phyloP scores from a whole-genome alignment of 2,888 invertebrate genomes.

The Callyntrura sp. region DNA sequence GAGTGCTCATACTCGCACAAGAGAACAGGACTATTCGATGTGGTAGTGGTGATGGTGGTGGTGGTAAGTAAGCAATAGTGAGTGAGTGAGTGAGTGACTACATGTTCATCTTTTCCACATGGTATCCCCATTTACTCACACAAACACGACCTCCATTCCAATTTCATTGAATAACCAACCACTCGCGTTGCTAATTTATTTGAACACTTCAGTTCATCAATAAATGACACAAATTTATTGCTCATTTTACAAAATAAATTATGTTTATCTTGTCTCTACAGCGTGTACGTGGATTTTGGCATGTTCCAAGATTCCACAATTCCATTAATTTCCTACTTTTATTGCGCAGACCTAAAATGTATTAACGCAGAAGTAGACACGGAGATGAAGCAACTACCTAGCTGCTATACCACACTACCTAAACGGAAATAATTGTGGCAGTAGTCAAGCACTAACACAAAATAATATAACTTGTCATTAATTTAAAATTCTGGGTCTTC shows the following conservation, averaged over 20 bases:
- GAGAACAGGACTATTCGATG: background rate
- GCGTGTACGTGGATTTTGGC: background rate
- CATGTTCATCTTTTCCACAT: background rate
- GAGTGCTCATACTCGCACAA: background rate
- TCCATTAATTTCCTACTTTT: background rate
- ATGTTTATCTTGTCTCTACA: constrained; percentile 32
- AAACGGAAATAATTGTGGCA: background rate
- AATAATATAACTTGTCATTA: constrained; percentile 11
- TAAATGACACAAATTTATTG: constrained; percentile 65
- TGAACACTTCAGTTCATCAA: constrained; percentile 40
- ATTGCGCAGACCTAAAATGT: background rate
- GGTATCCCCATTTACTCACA: background rate
- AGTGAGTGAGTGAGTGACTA: background rate
- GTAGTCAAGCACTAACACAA: background rate
- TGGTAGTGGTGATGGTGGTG: background rate
- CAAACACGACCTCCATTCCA: constrained; percentile 30
- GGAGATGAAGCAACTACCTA: no score
- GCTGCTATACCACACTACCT: background rate
- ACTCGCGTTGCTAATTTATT: constrained; percentile 27
- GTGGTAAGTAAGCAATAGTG: background rate
- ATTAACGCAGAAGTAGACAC: no score
- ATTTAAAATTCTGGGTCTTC: constrained; percentile 61
- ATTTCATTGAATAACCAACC: constrained; percentile 21
- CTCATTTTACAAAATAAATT: constrained; percentile 46
- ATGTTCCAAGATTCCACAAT: background rate